Conservation (phyloP, 1,140 invertebrate genomes). For the Drosophila elegans region DNA sequence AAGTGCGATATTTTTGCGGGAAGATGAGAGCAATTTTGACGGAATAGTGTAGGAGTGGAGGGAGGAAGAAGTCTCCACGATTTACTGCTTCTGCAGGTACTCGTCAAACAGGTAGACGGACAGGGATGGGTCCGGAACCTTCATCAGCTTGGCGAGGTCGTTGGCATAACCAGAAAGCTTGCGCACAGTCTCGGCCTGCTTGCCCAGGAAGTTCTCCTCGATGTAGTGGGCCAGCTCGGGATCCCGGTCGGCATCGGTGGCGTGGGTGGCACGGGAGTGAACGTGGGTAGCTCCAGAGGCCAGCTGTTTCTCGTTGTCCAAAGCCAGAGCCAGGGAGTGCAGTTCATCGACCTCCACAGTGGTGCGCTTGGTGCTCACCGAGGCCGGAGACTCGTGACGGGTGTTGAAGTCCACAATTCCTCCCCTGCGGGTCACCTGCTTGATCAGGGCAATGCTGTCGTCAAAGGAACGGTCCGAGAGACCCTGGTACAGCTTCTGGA, state of each 20-base stretch:
- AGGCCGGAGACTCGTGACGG: slow-evolving; percentile 36
- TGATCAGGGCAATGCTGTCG: slow-evolving; percentile 90
- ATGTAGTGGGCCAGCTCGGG: slow-evolving; percentile 90
- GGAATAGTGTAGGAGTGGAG: not conserved
- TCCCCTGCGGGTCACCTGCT: slow-evolving; percentile 91
- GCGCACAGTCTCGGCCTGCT: slow-evolving; percentile 89
- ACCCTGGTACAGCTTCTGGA: slow-evolving; percentile 90
- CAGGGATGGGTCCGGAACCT: slow-evolving; percentile 87
- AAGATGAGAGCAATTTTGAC: slow-evolving; percentile 52
- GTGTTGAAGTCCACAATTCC: slow-evolving; percentile 73
- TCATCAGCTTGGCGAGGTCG: slow-evolving; percentile 89
- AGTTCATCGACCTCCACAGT: slow-evolving; percentile 87
- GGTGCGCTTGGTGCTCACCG: slow-evolving; percentile 55
- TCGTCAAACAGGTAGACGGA: slow-evolving; percentile 91
- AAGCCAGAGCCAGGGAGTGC: slow-evolving; percentile 89
- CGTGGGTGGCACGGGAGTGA: slow-evolving; percentile 85
- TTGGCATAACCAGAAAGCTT: slow-evolving; percentile 89
- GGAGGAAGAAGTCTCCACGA: slow-evolving; percentile 3
- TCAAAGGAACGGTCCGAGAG: slow-evolving; percentile 91
- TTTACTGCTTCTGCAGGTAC: slow-evolving; percentile 88
- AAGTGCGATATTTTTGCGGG: slow-evolving; percentile 16
- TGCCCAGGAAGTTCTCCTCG: slow-evolving; percentile 90
- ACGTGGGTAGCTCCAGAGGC: slow-evolving; percentile 89
- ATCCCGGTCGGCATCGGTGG: slow-evolving; percentile 85
- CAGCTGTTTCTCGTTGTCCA: slow-evolving; percentile 90